A percentile compares a stretch with the other conserved stretches of the same genome.
Conservation (phyloP, 1,140 invertebrate genomes). For the Bathynomus jamesi region DNA sequence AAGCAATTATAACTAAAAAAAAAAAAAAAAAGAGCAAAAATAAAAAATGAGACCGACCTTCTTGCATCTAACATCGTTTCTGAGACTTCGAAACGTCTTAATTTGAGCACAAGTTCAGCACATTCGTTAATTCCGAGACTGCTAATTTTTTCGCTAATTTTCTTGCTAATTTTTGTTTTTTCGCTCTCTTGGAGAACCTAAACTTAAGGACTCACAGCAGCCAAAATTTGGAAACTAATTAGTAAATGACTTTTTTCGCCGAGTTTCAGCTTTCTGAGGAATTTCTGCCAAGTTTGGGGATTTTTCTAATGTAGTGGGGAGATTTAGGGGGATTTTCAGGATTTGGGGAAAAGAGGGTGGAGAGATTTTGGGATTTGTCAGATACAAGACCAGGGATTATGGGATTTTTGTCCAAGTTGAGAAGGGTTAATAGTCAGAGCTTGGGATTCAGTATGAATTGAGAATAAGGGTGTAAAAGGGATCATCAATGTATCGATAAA, state of each 20-base stretch:
- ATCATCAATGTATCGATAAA: not conserved
- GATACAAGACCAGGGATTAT: not conserved
- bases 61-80: too few species aligned
- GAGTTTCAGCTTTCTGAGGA: conserved; percentile 1
- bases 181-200: not conserved
- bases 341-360: not conserved
- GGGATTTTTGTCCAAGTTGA: not conserved
- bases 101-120: not conserved
- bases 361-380: not conserved
- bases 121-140: too few species aligned
- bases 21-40: not conserved
- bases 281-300: not conserved
- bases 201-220: not conserved
- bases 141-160: too few species aligned
- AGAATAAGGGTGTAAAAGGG: not conserved
- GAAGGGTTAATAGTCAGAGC: not conserved
- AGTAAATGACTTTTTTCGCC: not conserved
- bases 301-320: not conserved
- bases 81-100: not conserved
- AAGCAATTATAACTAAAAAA: too few species aligned
- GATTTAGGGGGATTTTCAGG: not conserved
- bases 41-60: too few species aligned
- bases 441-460: not conserved
- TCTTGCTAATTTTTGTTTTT: not conserved
- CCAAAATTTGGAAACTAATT: not conserved